Base-by-base conservation (phyloP, 2,888 invertebrate species). In the Lissocephala sabroskyi region DNA sequence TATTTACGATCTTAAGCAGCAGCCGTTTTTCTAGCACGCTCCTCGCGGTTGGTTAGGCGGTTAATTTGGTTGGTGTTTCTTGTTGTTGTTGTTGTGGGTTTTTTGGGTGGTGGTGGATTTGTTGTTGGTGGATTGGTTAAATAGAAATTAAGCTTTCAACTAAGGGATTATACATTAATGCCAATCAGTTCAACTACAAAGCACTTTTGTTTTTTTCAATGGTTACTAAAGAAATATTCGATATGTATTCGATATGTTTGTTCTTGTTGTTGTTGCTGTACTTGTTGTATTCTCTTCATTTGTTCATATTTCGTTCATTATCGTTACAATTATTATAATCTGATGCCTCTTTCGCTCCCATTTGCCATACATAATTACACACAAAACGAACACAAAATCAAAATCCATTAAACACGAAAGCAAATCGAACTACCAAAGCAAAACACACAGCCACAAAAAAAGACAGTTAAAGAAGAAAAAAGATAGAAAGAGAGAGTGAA, bases 331-430 rank as follows among this genome's bases (percentile, higher is more conserved):
- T 61, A 56, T 68, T 71, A 62, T 66, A 76, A 82, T 80, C 80
- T 80, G 80, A 80, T 80, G 67, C 68, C 79, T 80, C 80, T 82
- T 80, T 80, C 82, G 79, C 80, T 80, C 82, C 80, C 82, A 81
- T 75, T 81, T 77, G 76, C 78, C 79, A 79, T 79, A 79, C 79
- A 76, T 73, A 71, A 56, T 59, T 71, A 71, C 59, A 77, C 63
- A 78, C 60, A 30, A 46, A 40, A 2, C 3, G 7, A 17, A 28
- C 7, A 30, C 10, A 16, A 41, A 41, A n/a, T 16, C 13, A 11
- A 26, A 39, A 32, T 19, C n/a, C n/a, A n/a, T n/a, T n/a, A 16
- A 65, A 49, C 49, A 45, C 17, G 35, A 36, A 49, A 47, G 39
- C 26, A 37, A 55, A 54, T 67, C 45, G 41, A 33, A 33, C 13